Base-by-base conservation (phyloP, 2,888 invertebrate genomes). In the Trissoscelio sp. region DNA sequence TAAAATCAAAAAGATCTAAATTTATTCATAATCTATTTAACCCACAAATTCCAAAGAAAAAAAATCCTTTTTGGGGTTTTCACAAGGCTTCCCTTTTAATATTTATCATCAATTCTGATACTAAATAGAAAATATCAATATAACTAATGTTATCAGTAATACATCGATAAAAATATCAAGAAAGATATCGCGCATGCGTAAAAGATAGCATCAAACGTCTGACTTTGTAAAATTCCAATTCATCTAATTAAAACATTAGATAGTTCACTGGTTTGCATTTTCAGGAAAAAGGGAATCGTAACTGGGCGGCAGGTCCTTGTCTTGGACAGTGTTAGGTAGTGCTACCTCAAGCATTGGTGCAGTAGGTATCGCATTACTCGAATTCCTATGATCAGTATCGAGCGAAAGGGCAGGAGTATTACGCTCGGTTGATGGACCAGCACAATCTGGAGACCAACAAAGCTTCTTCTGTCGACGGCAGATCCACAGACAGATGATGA, bases 291-390 rank as follows among this genome's bases (percentile, higher is more conserved):
- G 87, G 48, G 93, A 93, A 70, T 93, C 93, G 81, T 93, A 93
- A 39, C 93, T 92, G 4, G 93, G 93, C 1, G 93, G 93, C 70
- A 93, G 87, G 88, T 93, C 93, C 85, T 93, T 93, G 83, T 93
- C 92, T 9, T 90, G 90, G 9, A 91, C 90, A 1, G 89, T 84
- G 6, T 91, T 84, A 14, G 91, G 84, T 16, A 90, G 87, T 0
- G 88, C 88, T 0, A 91, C 88, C 79, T 91, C 89, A 11, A 91
- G 75, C 90, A 90, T 90, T 1, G 91, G 92, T 3, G 91, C 91
- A 0, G 91, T 86, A 12, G 82, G 75, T 34, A 90, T 87, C 75
- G 88, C 83, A 67, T 88, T 88, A 42, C 87, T 88, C 2, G 87
- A 78, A 5, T 83, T 78, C 6, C 85, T 84, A 12, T 88, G 88